Evolutionary conservation across 1,140 invertebrate species (phyloP), one percentile per base, ranked within the genome.

Genomic region (Pogonus chalceus): DNA sequence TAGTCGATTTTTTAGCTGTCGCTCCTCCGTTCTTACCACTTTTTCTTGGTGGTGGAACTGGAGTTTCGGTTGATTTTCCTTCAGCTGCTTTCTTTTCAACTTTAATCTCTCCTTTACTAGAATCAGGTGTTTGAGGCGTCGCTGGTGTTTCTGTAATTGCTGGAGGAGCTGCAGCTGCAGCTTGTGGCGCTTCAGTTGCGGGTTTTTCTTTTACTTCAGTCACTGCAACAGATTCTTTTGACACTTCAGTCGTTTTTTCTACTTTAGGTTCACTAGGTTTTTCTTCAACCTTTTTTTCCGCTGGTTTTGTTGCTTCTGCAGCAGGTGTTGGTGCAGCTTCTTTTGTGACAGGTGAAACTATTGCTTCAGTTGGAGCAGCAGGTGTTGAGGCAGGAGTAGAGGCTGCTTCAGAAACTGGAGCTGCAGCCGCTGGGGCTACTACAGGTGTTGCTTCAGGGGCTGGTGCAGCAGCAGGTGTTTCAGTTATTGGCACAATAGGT

Each of bases 341-440:
- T 47, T 55, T 14, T 16, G 55, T 12, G 12, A 21, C 20, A 14
- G 21, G 37, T 31, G 35, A 3, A 2, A 50, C 37, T 51, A 7
- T 47, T n/a, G 9, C 26, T 14, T 53, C 49, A 20, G 55, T 31
- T 16, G 49, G 52, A 3, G 58, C 57, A 37, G 61, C 24, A 53
- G 58, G 31, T 2, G 53, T 50, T 21, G 56, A 46, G 52, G 63
- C 60, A 7, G 60, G 57, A 53, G 58, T 23, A 23, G 77, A 77
- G 55, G 81, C 79, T 49, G 79, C 80, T n/a, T 63, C 82, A 57
- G 80, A 80, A 50, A 66, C 84, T 43, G 70, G 65, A 35, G 60
- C 69, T 50, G 23, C 21, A 2, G 53, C 16, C 26, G 57, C 18
- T 50, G 26, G 47, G 22, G 66, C 68, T 31, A 61, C 66, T 39